A percentile compares a stretch with the other conserved stretches of the same genome.
Evolutionary conservation across 2,113 vertebrate species (phyloP).

Genomic region (Percina caprodes): DNA sequence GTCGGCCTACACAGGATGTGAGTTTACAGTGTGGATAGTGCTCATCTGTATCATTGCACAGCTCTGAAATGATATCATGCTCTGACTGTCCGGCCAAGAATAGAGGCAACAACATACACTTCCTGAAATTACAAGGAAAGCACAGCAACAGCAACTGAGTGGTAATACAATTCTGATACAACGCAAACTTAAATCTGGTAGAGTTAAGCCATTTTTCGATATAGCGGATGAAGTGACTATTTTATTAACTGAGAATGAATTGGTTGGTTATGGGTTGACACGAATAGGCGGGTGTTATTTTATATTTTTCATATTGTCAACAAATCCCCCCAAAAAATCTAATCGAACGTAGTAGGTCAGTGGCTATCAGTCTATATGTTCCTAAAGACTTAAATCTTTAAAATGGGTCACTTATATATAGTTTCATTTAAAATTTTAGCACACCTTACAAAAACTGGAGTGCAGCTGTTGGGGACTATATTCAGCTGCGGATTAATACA

Average conservation of each 20-base stretch:
- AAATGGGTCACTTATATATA: neutral
- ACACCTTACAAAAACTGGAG: neutral
- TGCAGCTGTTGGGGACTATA: neutral
- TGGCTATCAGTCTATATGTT: neutral
- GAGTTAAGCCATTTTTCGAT: neutral
- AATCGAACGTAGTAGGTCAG: neutral
- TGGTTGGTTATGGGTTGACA: neutral
- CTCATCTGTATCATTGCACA: slow-evolving; percentile 42
- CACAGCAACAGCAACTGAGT: neutral
- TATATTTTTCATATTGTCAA: neutral
- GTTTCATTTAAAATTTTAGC: neutral
- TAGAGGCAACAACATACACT: slow-evolving; percentile 46
- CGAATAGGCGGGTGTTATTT: neutral
- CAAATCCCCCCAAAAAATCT: neutral
- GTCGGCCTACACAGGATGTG: slow-evolving; percentile 64
- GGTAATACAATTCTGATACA: neutral
- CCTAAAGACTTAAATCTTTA: neutral
- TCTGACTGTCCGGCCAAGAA: slow-evolving; percentile 40
- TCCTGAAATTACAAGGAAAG: slow-evolving; percentile 29
- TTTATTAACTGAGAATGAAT: neutral
- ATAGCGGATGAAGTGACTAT: neutral
- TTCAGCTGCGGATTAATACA: neutral
- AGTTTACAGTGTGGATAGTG: slow-evolving; percentile 32
- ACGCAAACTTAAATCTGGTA: neutral
- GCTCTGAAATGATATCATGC: slow-evolving; percentile 55